These are phyloP conservation scores for Crenichthys baileyi DNA, from an alignment of 2,797 vertebrate species.

Conservation along the genomic window DNA sequence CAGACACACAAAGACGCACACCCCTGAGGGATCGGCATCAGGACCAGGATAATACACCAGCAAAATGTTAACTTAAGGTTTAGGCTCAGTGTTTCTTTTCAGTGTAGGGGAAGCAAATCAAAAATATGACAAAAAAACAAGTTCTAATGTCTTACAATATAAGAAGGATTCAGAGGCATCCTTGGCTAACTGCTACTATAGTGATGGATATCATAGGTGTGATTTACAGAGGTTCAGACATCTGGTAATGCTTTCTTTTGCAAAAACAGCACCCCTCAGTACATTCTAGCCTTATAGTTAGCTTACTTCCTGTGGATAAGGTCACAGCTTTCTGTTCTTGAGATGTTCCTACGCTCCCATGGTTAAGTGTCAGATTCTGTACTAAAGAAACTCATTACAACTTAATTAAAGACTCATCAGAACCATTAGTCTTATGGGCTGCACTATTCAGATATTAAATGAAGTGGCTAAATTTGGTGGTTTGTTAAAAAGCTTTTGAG, in stretches of 20 bases:
- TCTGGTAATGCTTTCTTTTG: not conserved
- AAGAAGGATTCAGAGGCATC: not conserved
- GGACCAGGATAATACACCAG: constrained; percentile 4
- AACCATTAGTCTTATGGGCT: not conserved
- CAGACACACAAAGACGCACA: constrained; percentile 25
- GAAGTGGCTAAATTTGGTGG: not conserved
- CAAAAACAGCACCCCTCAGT: not conserved
- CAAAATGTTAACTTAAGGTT: constrained; percentile 11
- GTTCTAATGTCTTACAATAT: not conserved
- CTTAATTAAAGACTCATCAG: not conserved
- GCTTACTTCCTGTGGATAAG: not conserved
- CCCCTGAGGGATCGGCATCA: constrained; percentile 24
- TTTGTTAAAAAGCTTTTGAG: not conserved
- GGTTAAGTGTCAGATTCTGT: not conserved
- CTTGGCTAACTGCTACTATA: not conserved
- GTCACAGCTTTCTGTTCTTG: not conserved
- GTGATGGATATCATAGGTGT: not conserved
- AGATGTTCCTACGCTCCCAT: not conserved
- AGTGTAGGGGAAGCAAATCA: not conserved
- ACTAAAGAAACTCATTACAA: not conserved
- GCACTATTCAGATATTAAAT: not conserved
- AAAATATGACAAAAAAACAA: not conserved
- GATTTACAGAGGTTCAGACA: not conserved
- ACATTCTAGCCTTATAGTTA: not conserved
- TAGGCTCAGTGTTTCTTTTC: not conserved